A percentile compares a stretch with the other conserved stretches of the same genome.
Conservation (phyloP, 1,140 invertebrate species). For the Cotesia chilonis region DNA sequence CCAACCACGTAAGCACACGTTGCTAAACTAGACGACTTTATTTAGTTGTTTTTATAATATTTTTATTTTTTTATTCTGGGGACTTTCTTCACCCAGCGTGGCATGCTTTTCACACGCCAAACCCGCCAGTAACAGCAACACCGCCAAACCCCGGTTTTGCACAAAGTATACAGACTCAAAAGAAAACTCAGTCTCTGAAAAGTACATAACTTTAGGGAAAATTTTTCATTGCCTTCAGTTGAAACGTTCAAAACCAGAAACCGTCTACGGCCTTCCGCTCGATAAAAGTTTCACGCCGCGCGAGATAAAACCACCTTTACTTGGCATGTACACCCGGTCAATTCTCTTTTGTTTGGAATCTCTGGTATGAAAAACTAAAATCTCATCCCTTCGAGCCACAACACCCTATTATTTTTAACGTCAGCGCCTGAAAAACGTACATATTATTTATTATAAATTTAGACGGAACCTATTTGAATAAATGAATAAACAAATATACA, state of each 20-base stretch:
- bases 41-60: constrained; percentile 18
- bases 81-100: background rate
- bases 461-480: too few relatives aligned
- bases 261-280: constrained; percentile 10
- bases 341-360: constrained; percentile 7
- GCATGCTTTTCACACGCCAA: background rate
- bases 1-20: constrained; percentile 68
- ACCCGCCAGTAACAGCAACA: background rate
- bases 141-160: too few relatives aligned
- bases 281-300: background rate
- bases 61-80: too few relatives aligned
- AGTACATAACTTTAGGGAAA: background rate
- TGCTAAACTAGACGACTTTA: constrained; percentile 10
- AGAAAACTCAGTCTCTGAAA: too few relatives aligned
- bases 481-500: too few relatives aligned
- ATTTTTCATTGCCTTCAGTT: constrained; percentile 18
- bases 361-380: background rate
- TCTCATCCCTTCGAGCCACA: background rate
- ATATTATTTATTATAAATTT: too few relatives aligned
- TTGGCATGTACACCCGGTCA: background rate
- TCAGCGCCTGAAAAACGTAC: background rate
- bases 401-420: background rate
- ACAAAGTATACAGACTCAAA: too few relatives aligned
- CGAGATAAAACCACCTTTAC: background rate
- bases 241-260: constrained; percentile 10